These are phyloP conservation scores for Hymenochirus boettgeri DNA, from an alignment of 2,113 vertebrate genomes.

Conservation along the genomic window DNA sequence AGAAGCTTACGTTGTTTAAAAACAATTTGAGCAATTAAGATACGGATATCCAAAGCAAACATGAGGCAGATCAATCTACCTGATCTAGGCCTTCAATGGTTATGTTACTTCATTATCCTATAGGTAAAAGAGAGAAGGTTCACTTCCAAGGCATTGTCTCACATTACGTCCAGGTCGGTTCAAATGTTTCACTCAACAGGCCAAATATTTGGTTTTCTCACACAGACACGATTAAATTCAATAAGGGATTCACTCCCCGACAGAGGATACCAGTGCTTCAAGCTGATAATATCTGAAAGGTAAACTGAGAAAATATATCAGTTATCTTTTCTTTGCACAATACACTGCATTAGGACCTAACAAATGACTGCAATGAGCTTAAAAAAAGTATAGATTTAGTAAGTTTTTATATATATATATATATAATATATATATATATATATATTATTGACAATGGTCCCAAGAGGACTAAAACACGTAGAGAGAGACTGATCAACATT, in stretches of 20 bases:
- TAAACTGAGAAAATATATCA: slow-evolving; percentile 52
- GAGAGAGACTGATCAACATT: too few relatives aligned
- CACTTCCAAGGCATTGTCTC: slow-evolving; percentile 50
- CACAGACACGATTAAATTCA: slow-evolving; percentile 51
- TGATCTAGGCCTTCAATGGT: slow-evolving; percentile 36
- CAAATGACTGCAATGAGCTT: too few relatives aligned
- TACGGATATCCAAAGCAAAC: slow-evolving; percentile 41
- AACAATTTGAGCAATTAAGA: slow-evolving; percentile 7
- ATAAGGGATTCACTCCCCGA: slow-evolving; percentile 52
- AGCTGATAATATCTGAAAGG: slow-evolving; percentile 51
- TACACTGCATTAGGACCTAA: slow-evolving; percentile 16
- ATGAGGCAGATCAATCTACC: slow-evolving; percentile 37
- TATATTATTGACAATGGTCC: too few relatives aligned
- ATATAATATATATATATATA: too few relatives aligned
- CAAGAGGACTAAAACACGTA: too few relatives aligned
- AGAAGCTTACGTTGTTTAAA: too few relatives aligned
- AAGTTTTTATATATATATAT: too few relatives aligned
- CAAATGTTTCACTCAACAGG: slow-evolving; percentile 49
- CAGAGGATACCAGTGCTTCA: slow-evolving; percentile 54
- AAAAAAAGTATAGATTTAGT: too few relatives aligned
- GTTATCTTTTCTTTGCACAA: slow-evolving; percentile 45
- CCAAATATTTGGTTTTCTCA: slow-evolving; percentile 53
- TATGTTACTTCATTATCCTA: slow-evolving; percentile 47
- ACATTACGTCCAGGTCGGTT: slow-evolving; percentile 47
- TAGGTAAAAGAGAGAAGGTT: slow-evolving; percentile 54